Percentiles rank a stretch among this genome's conserved stretches.
These are phyloP conservation scores for Onychorhynchus coronatus DNA, from an alignment of 2,113 vertebrate genomes.

Conservation along the genomic window DNA sequence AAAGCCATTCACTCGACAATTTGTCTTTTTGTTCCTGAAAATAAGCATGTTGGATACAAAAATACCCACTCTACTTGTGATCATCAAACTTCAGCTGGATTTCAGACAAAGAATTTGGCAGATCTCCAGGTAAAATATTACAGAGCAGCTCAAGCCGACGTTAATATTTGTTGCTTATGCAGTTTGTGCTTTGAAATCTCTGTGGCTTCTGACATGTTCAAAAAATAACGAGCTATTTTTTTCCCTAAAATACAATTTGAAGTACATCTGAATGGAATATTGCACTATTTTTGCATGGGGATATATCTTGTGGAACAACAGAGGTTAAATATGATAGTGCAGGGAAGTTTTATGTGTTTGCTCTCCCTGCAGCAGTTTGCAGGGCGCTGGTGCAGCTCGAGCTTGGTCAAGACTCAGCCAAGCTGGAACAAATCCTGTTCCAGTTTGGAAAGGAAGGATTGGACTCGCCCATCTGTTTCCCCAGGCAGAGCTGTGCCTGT, in stretches of 20 bases:
- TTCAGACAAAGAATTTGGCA: neutral
- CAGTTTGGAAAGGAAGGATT: neutral
- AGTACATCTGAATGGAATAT: neutral
- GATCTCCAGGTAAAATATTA: neutral
- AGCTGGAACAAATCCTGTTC: too few relatives aligned
- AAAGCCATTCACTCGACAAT: neutral
- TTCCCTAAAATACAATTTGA: neutral
- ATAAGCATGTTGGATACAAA: neutral
- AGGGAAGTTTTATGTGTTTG: neutral
- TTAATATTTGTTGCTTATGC: neutral
- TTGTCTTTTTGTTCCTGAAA: neutral
- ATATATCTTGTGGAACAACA: neutral
- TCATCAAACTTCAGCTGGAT: neutral
- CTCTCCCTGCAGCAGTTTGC: accelerated
- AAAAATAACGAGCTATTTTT: neutral
- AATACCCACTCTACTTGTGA: neutral
- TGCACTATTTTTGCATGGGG: neutral
- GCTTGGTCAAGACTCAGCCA: neutral
- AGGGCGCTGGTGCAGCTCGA: accelerated
- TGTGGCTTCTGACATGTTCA: neutral
- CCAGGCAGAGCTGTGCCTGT: neutral
- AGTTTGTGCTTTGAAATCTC: neutral
- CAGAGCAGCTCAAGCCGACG: neutral
- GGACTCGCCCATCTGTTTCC: neutral
- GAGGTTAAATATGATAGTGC: neutral